These are phyloP conservation scores for Eupsilia transversa DNA, from an alignment of 2,888 invertebrate genomes.

Conservation along the genomic window DNA sequence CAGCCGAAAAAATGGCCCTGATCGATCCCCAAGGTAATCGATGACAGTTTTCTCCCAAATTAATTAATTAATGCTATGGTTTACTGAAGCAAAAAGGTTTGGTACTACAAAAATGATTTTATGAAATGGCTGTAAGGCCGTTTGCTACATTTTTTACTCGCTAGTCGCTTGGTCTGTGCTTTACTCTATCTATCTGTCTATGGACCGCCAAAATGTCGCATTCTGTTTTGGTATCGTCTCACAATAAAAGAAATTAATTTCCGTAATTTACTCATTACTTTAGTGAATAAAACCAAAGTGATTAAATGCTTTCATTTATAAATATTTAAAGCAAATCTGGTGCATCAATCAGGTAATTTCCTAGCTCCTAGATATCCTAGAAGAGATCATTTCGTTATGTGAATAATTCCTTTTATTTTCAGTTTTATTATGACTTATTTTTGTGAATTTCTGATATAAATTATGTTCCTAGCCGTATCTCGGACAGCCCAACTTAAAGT, in stretches of 20 bases:
- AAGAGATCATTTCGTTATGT: slow-evolving; percentile 54
- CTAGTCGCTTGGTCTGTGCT: too few relatives aligned
- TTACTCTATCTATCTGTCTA: too few relatives aligned
- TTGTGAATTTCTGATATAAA: slow-evolving; percentile 34
- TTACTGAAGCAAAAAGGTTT: not conserved
- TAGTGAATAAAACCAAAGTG: slow-evolving; percentile 69
- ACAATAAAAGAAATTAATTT: slow-evolving; percentile 84
- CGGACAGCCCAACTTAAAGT: not conserved
- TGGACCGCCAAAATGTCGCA: slow-evolving; percentile 87
- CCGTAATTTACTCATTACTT: slow-evolving; percentile 79
- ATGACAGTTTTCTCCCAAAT: not conserved
- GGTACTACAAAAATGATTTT: not conserved
- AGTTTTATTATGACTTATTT: slow-evolving; percentile 68
- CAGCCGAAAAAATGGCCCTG: too few relatives aligned
- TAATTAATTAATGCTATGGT: too few relatives aligned
- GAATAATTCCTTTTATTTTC: slow-evolving; percentile 74
- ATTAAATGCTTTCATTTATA: slow-evolving; percentile 69
- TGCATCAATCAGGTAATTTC: slow-evolving; percentile 64
- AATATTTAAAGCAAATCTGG: slow-evolving; percentile 65
- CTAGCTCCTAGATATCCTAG: slow-evolving; percentile 39
- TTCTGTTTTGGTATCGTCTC: slow-evolving; percentile 88
- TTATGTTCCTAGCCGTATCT: slow-evolving; percentile 4
- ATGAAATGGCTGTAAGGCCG: not conserved
- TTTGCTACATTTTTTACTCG: too few relatives aligned
- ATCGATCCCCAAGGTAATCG: too few relatives aligned